Percentiles rank a stretch among this genome's conserved stretches.
phyloP scores from a whole-genome alignment of 2,888 invertebrate species.

The Schizotus pectinicornis region DNA sequence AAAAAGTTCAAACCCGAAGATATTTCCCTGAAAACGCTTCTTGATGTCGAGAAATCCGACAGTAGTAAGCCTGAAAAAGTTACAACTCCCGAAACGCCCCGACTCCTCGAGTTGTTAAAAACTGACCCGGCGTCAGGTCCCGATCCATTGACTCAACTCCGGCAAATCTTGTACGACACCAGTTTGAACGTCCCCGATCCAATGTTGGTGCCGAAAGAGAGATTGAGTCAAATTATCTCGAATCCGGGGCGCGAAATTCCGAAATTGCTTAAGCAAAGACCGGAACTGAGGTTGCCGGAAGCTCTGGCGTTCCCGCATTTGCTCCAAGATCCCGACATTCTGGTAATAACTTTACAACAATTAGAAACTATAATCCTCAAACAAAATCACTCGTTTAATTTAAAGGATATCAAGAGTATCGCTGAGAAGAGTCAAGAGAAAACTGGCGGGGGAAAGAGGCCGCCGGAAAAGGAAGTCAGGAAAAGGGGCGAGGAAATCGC shows the following conservation, averaged over 20 bases:
- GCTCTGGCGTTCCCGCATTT: conserved; percentile 75
- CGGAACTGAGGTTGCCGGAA: conserved; percentile 76
- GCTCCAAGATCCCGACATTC: conserved; percentile 77
- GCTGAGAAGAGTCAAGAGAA: conserved; percentile 30
- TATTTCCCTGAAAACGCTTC: conserved; percentile 60
- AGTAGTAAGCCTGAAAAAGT: conserved; percentile 48
- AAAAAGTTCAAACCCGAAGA: conserved; percentile 62
- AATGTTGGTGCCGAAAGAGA: conserved; percentile 78
- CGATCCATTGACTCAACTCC: conserved; percentile 74
- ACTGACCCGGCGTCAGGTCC: conserved; percentile 60
- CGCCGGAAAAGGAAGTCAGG: conserved; percentile 18
- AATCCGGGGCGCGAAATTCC: conserved; percentile 81
- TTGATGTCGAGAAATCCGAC: conserved; percentile 52
- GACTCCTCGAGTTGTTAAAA: conserved; percentile 58
- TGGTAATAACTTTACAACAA: conserved; percentile 78
- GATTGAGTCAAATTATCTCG: conserved; percentile 71
- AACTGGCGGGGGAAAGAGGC: conserved; percentile 23
- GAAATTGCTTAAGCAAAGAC: conserved; percentile 71
- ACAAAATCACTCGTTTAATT: conserved; percentile 53
- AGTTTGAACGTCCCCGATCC: conserved; percentile 81
- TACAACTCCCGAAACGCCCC: conserved; percentile 49
- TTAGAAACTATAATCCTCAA: conserved; percentile 70
- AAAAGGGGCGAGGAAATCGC: conserved; percentile 21
- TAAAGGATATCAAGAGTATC: conserved; percentile 48
- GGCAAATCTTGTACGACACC: conserved; percentile 69